phyloP scores from a whole-genome alignment of 2,113 vertebrate species.

The Clarias macrocephalus region DNA sequence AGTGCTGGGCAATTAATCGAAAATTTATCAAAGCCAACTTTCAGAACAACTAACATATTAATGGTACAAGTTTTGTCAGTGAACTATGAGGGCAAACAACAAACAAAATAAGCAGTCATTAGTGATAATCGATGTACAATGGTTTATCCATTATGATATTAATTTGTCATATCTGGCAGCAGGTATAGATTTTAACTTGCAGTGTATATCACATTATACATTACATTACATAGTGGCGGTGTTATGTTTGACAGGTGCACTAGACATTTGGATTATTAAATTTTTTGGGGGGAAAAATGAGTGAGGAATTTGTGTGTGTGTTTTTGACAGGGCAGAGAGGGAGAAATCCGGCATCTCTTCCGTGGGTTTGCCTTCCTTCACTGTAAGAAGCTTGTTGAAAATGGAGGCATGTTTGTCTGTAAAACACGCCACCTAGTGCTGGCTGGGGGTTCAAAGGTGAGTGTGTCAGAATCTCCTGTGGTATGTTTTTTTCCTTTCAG shows the following conservation, averaged over 20 bases:
- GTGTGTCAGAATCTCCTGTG: neutral
- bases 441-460: constrained; percentile 90
- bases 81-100: too few species aligned
- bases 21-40: too few species aligned
- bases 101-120: too few species aligned
- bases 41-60: too few species aligned
- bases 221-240: neutral
- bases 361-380: constrained; percentile 91
- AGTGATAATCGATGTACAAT: too few species aligned
- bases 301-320: neutral
- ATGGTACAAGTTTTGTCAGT: too few species aligned
- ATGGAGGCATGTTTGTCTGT: constrained; percentile 95
- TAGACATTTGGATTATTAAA: neutral
- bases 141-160: too few species aligned
- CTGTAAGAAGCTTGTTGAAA: constrained; percentile 95
- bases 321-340: constrained; percentile 84
- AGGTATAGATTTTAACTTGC: neutral
- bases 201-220: neutral
- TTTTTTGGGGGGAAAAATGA: neutral
- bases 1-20: too few species aligned
- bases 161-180: neutral
- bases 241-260: neutral
- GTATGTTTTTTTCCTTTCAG: neutral
- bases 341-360: constrained; percentile 90
- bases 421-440: constrained; percentile 88